Percentiles rank a stretch among this genome's conserved stretches.
phyloP scores from a whole-genome alignment of 2,888 invertebrate genomes.

The Phrixothrix hirtus region DNA sequence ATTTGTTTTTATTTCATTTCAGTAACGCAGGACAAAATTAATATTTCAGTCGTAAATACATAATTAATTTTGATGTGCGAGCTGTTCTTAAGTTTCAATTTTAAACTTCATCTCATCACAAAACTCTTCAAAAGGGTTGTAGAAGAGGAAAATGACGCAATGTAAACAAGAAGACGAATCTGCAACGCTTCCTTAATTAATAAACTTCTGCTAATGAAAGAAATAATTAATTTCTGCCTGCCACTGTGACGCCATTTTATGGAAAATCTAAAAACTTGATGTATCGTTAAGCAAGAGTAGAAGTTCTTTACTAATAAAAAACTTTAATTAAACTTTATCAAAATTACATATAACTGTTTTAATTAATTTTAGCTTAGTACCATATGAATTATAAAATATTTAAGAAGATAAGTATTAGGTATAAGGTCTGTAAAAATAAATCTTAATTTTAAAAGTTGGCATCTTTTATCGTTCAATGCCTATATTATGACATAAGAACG shows the following conservation, averaged over 20 bases:
- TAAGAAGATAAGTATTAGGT: background rate
- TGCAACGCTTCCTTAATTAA: conserved; percentile 58
- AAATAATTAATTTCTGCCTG: conserved; percentile 59
- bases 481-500: too few species aligned
- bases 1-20: conserved; percentile 29
- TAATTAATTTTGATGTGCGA: conserved; percentile 55
- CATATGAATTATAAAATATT: background rate
- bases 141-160: conserved; percentile 52
- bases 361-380: background rate
- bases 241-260: conserved; percentile 47
- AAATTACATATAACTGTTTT: conserved; percentile 1
- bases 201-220: conserved; percentile 60
- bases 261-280: conserved; percentile 33
- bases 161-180: conserved; percentile 56
- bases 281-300: conserved; percentile 9
- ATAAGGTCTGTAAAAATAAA: background rate
- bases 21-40: conserved; percentile 36
- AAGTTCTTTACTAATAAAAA: conserved; percentile 8
- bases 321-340: conserved; percentile 17
- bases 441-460: too few species aligned
- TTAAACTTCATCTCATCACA: conserved; percentile 54
- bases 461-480: too few species aligned
- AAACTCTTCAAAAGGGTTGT: conserved; percentile 53
- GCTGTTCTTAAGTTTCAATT: conserved; percentile 55
- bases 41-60: conserved; percentile 53